Conservation (phyloP, 2,888 invertebrate genomes). For the Ephialtes manifestator region DNA sequence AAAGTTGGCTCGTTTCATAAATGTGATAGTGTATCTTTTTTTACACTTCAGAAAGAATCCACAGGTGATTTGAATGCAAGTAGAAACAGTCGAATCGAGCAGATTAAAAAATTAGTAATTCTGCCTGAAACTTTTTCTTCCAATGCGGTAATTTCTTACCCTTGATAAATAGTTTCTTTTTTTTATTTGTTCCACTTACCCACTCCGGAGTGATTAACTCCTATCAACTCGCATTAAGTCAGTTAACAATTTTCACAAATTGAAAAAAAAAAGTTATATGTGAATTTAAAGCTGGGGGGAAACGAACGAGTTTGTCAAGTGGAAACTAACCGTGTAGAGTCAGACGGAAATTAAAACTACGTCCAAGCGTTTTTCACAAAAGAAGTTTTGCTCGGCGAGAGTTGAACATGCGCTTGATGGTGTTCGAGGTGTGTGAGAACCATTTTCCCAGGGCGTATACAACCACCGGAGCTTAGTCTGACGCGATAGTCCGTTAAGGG, state of each 20-base stretch:
- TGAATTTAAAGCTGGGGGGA: neutral
- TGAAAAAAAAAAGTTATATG: slow-evolving; percentile 1
- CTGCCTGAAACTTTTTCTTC: neutral
- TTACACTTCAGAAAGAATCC: too few species aligned
- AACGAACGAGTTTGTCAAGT: slow-evolving; percentile 25
- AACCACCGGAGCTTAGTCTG: slow-evolving; percentile 33
- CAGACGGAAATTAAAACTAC: slow-evolving; percentile 44
- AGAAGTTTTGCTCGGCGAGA: slow-evolving; percentile 8
- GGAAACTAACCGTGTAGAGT: slow-evolving; percentile 23
- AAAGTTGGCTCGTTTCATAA: too few species aligned
- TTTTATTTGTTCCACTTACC: neutral
- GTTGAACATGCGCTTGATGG: neutral
- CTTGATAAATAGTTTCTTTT: neutral
- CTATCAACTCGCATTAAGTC: neutral
- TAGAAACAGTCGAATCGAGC: too few species aligned
- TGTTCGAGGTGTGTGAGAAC: slow-evolving; percentile 8
- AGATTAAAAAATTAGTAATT: neutral
- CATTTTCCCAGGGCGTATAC: slow-evolving; percentile 46
- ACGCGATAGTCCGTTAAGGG: slow-evolving; percentile 68
- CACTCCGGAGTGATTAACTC: neutral
- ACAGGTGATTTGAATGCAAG: too few species aligned
- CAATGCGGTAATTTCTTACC: neutral
- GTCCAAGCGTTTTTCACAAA: slow-evolving; percentile 20
- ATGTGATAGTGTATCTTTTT: too few species aligned
- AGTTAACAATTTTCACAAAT: neutral